Base-by-base conservation (phyloP, 2,888 invertebrate species). In the Zootermopsis nevadensis region DNA sequence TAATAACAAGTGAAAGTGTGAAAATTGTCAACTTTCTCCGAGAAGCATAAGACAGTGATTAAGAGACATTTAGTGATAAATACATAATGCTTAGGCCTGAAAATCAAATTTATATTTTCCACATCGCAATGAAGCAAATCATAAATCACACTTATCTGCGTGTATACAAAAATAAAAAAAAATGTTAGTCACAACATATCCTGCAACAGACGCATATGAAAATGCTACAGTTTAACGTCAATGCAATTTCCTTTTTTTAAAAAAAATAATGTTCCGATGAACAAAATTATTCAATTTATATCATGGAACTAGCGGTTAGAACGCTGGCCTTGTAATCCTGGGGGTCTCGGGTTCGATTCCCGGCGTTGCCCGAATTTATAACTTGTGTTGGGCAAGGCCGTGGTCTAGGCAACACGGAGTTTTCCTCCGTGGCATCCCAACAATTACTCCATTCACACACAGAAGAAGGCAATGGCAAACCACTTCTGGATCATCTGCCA, bases 51-150 rank as follows among this genome's bases (percentile, higher is more conserved):
- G 48, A 77, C 55, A 77, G 53, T 77, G 30, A 77, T 27, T 27
- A 53, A 53, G 35, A 76, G 27, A 19, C 19, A 67, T 30, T 77
- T 10, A 77, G 42, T 77, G 77, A 77, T 22, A 66, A 2, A n/a
- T 66, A n/a, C n/a, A 77, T 60, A 55, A 77, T 77, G 77, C 77
- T 77, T 55, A 77, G 77, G 77, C 48, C 55, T 77, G 77, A 30
- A 77, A 53, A 77, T 53, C 27, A 77, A 30, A 31, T 48, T 77
- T 12, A 31, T 22, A 31, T 48, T 77, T 38, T 76, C 30, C 30
- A 55, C 77, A 77, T 77, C 77, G 55, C 77, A 77, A 77, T 53
- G 55, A 77, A 77, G 77, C 77, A 77, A 77, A 53, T 77, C 31
- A 77, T 77, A 77, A 38, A 53, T 55, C 55, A 77, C 31, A 55